Evolutionary conservation across 30 jellyfish, hydroid and myxozoan genomes (phyloP).

Genomic region (Clytia hemisphaerica): DNA sequence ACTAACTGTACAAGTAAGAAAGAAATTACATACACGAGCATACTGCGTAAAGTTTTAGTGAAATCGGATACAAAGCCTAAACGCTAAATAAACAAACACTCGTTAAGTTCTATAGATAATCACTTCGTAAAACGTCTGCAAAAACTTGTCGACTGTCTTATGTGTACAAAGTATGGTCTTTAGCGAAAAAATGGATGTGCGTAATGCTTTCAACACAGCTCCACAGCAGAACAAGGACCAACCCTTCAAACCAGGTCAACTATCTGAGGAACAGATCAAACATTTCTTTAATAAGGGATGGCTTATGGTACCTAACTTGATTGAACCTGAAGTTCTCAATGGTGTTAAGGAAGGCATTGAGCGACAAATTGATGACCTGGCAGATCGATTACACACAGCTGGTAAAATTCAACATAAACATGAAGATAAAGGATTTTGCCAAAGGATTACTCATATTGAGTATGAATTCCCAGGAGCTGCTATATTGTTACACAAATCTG

Average conservation of each 20-base stretch:
- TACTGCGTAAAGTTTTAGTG: too few relatives aligned
- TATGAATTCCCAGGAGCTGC: conserved; percentile 37
- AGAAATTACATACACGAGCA: too few relatives aligned
- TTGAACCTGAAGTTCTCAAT: conserved; percentile 24
- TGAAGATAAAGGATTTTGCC: conserved; percentile 26
- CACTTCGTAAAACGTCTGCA: too few relatives aligned
- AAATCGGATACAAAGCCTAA: too few relatives aligned
- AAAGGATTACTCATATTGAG: conserved; percentile 31
- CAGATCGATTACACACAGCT: conserved; percentile 24
- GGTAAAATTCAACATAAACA: conserved; percentile 42
- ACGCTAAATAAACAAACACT: too few relatives aligned
- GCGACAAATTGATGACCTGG: conserved; percentile 22
- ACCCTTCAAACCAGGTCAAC: conserved; percentile 45
- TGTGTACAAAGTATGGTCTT: too few relatives aligned
- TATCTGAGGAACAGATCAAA: conserved; percentile 11
- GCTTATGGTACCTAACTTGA: conserved; percentile 27
- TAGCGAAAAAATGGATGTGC: too few relatives aligned
- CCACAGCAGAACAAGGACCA: too few relatives aligned
- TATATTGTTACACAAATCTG: conserved; percentile 9
- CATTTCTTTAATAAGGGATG: conserved; percentile 29
- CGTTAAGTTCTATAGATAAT: too few relatives aligned
- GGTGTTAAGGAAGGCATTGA: conserved; percentile 41
- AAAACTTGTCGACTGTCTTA: too few relatives aligned
- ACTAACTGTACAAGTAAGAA: too few relatives aligned
- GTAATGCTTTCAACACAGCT: too few relatives aligned